Evolutionary conservation across 2,797 vertebrate genomes (phyloP).

Genomic region (Lacerta bilineata): DNA sequence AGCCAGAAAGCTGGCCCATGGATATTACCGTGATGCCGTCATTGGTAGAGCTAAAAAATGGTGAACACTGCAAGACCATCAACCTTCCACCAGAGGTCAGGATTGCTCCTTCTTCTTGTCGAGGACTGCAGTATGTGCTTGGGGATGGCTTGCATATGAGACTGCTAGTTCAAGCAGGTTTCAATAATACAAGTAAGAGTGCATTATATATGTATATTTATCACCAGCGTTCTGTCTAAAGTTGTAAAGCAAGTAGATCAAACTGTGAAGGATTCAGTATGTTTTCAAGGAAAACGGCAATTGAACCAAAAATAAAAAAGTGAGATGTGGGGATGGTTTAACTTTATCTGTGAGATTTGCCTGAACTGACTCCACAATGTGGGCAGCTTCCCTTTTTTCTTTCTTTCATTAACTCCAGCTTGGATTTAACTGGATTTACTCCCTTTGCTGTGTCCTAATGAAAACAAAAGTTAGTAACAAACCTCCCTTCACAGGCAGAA

Average conservation of each 20-base stretch:
- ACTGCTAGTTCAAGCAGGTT: slow-evolving; percentile 76
- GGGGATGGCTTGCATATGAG: slow-evolving; percentile 87
- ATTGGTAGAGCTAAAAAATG: slow-evolving; percentile 75
- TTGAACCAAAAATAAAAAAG: not conserved
- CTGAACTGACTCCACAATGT: not conserved
- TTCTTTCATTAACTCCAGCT: not conserved
- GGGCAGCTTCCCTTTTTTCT: not conserved
- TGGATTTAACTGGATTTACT: slow-evolving; percentile 20
- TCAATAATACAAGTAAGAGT: slow-evolving; percentile 69
- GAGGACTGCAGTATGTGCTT: slow-evolving; percentile 75
- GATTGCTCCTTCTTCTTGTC: slow-evolving; percentile 82
- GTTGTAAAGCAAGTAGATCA: not conserved
- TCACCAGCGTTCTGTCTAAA: not conserved
- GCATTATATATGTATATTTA: not conserved
- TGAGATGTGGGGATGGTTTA: not conserved
- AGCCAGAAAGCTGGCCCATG: slow-evolving; percentile 64
- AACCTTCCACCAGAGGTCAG: slow-evolving; percentile 85
- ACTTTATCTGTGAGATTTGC: slow-evolving; percentile 1
- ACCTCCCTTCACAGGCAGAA: not conserved
- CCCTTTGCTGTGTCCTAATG: not conserved
- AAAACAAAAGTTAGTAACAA: not conserved
- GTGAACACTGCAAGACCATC: slow-evolving; percentile 70
- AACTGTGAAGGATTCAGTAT: not conserved
- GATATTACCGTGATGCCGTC: slow-evolving; percentile 78
- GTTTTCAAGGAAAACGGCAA: slow-evolving; percentile 2